Base-by-base conservation (phyloP, 1,140 invertebrate genomes). In the Epicauta chinensis region DNA sequence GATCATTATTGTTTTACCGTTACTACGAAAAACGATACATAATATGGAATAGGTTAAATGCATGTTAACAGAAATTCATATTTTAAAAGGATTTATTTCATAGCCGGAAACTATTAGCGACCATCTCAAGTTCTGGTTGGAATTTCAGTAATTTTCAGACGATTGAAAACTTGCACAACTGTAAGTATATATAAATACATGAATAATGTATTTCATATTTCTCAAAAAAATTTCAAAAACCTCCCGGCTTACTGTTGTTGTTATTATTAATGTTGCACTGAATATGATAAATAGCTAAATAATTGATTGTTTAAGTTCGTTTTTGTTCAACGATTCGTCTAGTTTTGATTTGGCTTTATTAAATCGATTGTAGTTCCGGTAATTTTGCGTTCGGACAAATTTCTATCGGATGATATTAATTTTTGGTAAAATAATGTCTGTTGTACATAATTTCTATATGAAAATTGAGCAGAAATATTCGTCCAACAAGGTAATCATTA, bases 201-300 rank as follows among this genome's bases (percentile, higher is more conserved):
- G 52, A 55, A 58, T 58, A 51, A 58, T 58, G 56, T 48, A 58
- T 58, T 58, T 58, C 56, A 58, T 58, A 58, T 58, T 58, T 54
- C 51, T 54, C 42, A 38, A 51, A 23, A 23, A 23, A 55, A 31
- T 50, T 58, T 47, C 17, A 5, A 23, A 51, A 15, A 36, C 16
- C 56, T 36, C 31, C 17, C 7, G 49, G 56, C 48, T 23, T 35
- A 39, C 46, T 23, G 23, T 45, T 47, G 43, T 52, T 37, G 41
- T 51, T 16, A 47, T n/a, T n/a, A n/a, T n/a, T 45, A 47, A 31
- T 58, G 50, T 49, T 46, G 52, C 42, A 54, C 52, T 55, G 46
- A 51, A 42, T 55, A 55, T 55, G 52, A 58, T 58, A 58, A 58
- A 55, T 58, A 58, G 47, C 38, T 46, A 43, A 58, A 51, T 58